Evolutionary conservation across 1,140 invertebrate species (phyloP).

Genomic region (Ctenoplectra terminalis): DNA sequence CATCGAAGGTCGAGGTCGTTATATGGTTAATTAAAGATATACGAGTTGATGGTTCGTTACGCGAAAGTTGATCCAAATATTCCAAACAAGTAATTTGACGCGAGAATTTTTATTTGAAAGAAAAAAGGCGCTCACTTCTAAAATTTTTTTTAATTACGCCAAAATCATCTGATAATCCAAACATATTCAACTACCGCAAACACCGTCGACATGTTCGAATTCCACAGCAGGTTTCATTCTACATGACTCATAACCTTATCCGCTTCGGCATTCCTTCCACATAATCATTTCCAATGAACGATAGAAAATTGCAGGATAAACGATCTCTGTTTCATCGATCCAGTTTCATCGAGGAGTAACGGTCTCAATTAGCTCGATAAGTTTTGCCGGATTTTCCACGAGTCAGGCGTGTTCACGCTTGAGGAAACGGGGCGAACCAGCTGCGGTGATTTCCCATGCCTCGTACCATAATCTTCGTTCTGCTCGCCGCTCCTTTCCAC

Average conservation of each 20-base stretch:
- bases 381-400: conserved; percentile 1
- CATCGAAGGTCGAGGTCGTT: background rate
- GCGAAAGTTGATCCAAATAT: too few relatives aligned
- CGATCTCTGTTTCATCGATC: background rate
- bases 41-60: too few relatives aligned
- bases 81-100: too few relatives aligned
- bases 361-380: background rate
- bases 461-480: conserved; percentile 45
- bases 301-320: background rate
- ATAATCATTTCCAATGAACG: background rate
- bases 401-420: conserved; percentile 16
- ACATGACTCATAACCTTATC: background rate
- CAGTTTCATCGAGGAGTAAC: background rate
- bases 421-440: conserved; percentile 26
- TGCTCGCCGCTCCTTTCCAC: conserved; percentile 35
- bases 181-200: background rate
- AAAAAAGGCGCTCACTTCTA: too few relatives aligned
- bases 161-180: background rate
- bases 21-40: background rate
- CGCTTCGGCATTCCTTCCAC: background rate
- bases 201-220: background rate
- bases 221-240: background rate
- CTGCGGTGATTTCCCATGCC: conserved; percentile 52
- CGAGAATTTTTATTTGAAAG: too few relatives aligned
- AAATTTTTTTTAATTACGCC: too few relatives aligned